These are phyloP conservation scores for Porites rus DNA, from an alignment of 92 coral and sea anemone species.

Conservation along the genomic window DNA sequence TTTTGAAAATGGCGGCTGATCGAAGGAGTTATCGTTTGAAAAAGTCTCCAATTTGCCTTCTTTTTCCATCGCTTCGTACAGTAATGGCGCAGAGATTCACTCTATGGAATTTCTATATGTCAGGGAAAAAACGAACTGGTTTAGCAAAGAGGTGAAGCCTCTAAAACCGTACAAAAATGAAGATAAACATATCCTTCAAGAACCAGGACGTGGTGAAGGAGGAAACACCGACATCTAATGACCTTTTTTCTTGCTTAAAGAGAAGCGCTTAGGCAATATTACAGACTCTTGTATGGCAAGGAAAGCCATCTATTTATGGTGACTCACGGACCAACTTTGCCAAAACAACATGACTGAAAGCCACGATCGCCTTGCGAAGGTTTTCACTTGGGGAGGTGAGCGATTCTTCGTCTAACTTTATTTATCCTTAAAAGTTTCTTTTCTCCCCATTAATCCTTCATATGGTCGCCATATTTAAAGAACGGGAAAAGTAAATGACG, in stretches of 20 bases:
- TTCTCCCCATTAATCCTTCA: too few relatives aligned
- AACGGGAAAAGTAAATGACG: too few relatives aligned
- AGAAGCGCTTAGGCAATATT: not conserved
- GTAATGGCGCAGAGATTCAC: too few relatives aligned
- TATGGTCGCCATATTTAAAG: too few relatives aligned
- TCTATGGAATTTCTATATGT: not conserved
- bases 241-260: not conserved
- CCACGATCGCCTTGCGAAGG: not conserved
- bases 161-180: too few relatives aligned
- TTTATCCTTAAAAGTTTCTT: too few relatives aligned
- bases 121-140: not conserved
- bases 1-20: too few relatives aligned
- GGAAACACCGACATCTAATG: not conserved
- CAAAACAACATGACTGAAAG: not conserved
- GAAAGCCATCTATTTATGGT: not conserved
- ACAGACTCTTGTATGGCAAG: not conserved
- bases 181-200: not conserved
- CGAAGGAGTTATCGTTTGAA: too few relatives aligned
- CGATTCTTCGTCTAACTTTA: not conserved
- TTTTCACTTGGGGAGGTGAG: not conserved
- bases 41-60: too few relatives aligned
- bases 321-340: not conserved
- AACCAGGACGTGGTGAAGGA: not conserved
- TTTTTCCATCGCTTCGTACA: too few relatives aligned
- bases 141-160: not conserved